Percentiles rank a stretch among this genome's conserved stretches.
Conservation (phyloP, 2,797 vertebrate species). For the Pelodytes ibericus region DNA sequence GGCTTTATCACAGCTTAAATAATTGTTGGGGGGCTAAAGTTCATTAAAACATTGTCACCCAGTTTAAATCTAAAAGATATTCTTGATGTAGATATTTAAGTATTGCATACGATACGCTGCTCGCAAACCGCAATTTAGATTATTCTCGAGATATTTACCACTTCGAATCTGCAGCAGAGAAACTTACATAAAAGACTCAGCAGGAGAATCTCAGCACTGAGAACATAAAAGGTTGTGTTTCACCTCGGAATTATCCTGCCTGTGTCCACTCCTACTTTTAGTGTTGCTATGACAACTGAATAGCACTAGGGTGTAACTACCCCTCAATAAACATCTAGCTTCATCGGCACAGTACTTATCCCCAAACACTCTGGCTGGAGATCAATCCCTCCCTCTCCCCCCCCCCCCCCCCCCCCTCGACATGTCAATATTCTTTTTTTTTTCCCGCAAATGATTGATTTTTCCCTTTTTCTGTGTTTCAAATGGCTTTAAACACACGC, state of each 20-base stretch:
- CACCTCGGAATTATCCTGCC: slow-evolving; percentile 28
- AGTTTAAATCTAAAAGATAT: too few relatives aligned
- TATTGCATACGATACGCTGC: too few relatives aligned
- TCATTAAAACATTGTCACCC: too few relatives aligned
- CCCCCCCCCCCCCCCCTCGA: slow-evolving; percentile 4
- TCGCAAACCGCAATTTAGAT: too few relatives aligned
- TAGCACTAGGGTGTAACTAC: slow-evolving; percentile 31
- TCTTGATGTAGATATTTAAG: too few relatives aligned
- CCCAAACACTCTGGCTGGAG: neutral
- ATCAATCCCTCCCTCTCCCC: slow-evolving; percentile 16
- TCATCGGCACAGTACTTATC: neutral
- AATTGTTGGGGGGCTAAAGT: too few relatives aligned
- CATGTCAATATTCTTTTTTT: slow-evolving; percentile 35
- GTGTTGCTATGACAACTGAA: slow-evolving; percentile 43
- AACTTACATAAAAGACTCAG: neutral
- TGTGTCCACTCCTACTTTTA: slow-evolving; percentile 19
- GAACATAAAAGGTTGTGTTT: slow-evolving; percentile 42
- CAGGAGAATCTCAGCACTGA: slow-evolving; percentile 5
- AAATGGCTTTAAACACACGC: slow-evolving; percentile 21
- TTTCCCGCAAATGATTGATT: slow-evolving; percentile 33
- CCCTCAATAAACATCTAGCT: slow-evolving; percentile 34
- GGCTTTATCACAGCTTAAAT: too few relatives aligned
- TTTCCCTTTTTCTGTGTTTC: slow-evolving; percentile 4
- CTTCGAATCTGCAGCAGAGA: neutral
- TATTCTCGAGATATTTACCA: neutral